Base-by-base conservation (phyloP, 30 jellyfish, hydroid and myxozoan genomes). In the Aurelia aurita region DNA sequence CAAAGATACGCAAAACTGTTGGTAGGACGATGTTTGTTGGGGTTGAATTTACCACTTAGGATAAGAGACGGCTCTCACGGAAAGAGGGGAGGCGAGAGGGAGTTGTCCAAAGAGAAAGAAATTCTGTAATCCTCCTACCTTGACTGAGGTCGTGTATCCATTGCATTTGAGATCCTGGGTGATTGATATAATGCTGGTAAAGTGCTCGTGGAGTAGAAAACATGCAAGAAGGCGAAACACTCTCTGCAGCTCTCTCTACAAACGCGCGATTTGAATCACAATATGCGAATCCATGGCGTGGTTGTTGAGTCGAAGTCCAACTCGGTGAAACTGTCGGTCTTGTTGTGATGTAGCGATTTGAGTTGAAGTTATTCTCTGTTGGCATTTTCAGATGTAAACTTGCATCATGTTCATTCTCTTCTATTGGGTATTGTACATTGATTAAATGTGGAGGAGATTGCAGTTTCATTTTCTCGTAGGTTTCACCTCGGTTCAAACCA, bases 101-200 rank as follows among this genome's bases (percentile, higher is more conserved):
- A 39, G 51, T 39, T 39, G 16, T 39, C 16, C 51, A 5, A 15
- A 39, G 51, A 39, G 15, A 39, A 39, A 39, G 51, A 39, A 39
- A 39, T 9, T 4, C 16, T 39, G 12, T 11, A 67, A 26, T 67
- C 57, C 61, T 20, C 91, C 39, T 57, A 82, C 91, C 91, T 82
- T 82, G 91, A 55, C 64, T 61, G 47, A 80, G 74, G 22, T 69
- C 91, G 58, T 72, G 91, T 23, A 82, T 59, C 91, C 91, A 82
- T 54, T 82, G 64, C 25, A 55, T 3, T 75, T 75, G 91, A 53
- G 58, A 26, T 39, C 85, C 75, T 10, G 79, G 61, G 29, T 82
- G 79, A 45, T 69, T 82, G 25, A 73, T 58, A 69, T 18, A 69
- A 22, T 57, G 81, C 35, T 82, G 85, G 61, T 69, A 82, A 5